Percentiles rank a stretch among this genome's conserved stretches.
These are phyloP conservation scores for Picathartes gymnocephalus DNA, from an alignment of 2,113 vertebrate species.

Conservation along the genomic window DNA sequence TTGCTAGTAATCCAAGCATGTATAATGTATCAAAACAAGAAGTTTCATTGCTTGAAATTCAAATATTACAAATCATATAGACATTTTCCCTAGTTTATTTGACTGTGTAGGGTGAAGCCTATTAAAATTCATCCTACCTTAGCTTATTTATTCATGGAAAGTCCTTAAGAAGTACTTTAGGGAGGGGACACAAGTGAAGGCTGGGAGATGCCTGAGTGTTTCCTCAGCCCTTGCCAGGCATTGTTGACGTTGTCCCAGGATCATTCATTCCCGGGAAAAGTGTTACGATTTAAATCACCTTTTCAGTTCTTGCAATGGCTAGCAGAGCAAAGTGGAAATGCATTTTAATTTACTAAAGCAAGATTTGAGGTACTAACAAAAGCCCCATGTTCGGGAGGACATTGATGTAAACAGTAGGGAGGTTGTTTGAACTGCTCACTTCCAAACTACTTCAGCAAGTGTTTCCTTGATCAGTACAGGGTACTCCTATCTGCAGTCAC, in stretches of 20 bases:
- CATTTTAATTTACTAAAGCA: neutral
- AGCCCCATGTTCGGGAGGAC: neutral
- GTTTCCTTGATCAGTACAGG: neutral
- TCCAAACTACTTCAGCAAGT: neutral
- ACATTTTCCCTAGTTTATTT: neutral
- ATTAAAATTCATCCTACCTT: neutral
- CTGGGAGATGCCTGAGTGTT: neutral
- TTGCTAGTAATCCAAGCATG: neutral
- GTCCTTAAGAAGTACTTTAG: neutral
- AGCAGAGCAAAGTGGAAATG: neutral
- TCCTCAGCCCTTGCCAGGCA: neutral
- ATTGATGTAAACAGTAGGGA: neutral
- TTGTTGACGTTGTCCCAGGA: neutral
- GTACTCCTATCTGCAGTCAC: neutral
- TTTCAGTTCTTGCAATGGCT: neutral
- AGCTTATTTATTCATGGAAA: neutral
- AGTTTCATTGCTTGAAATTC: neutral
- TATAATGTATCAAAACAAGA: neutral
- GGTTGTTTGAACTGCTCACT: neutral
- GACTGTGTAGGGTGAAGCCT: neutral
- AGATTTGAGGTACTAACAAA: neutral
- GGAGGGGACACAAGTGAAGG: fast-evolving
- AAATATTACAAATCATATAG: neutral
- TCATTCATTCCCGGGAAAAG: neutral
- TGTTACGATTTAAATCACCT: neutral